Conservation (phyloP, 2,113 vertebrate species). For the Xyrauchen texanus region DNA sequence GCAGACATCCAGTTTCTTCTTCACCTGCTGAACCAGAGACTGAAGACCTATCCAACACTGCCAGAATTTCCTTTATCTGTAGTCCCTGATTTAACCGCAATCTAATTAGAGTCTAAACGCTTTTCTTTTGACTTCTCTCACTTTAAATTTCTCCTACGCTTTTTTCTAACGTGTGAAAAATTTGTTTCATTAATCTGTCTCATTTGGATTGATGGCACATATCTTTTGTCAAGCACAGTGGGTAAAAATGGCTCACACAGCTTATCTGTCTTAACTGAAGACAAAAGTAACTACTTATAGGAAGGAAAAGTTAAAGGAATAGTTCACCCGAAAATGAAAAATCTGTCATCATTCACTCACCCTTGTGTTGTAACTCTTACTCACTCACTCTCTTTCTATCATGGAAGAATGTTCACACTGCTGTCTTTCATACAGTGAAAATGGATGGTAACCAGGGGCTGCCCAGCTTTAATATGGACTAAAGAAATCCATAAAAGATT, state of each 20-base stretch:
- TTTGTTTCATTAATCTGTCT: constrained; percentile 28
- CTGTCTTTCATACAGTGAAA: too few species aligned
- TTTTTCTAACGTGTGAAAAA: constrained; percentile 26
- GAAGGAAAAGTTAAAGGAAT: too few species aligned
- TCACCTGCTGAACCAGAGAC: constrained; percentile 7
- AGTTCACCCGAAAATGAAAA: too few species aligned
- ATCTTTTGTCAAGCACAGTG: constrained; percentile 27
- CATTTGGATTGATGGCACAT: constrained; percentile 28
- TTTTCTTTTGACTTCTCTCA: constrained; percentile 13
- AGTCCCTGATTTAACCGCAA: background rate
- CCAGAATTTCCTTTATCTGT: background rate
- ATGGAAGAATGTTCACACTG: too few species aligned
- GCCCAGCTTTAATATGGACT: too few species aligned
- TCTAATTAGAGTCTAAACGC: constrained; percentile 8
- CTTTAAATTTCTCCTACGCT: background rate
- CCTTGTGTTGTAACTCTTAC: too few species aligned
- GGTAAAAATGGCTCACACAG: constrained; percentile 29
- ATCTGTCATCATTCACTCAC: too few species aligned
- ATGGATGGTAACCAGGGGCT: too few species aligned
- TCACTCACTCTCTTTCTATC: too few species aligned
- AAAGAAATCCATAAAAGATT: too few species aligned
- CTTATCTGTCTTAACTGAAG: background rate
- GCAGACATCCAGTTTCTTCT: background rate
- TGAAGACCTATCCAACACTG: background rate
- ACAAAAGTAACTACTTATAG: too few species aligned